These are phyloP conservation scores for Amphipyra berbera DNA, from an alignment of 2,888 invertebrate genomes.

Conservation along the genomic window DNA sequence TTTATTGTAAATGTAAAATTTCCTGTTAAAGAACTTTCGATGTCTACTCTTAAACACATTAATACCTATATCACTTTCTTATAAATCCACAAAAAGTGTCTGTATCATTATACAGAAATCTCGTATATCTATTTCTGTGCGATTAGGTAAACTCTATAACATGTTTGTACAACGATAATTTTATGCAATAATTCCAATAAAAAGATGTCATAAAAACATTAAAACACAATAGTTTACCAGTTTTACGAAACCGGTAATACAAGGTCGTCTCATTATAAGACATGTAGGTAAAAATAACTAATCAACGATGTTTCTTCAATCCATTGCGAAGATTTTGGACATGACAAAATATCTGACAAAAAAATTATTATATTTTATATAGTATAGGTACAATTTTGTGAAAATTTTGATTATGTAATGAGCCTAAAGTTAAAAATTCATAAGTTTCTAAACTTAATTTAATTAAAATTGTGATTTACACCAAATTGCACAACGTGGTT, in stretches of 20 bases:
- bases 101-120: conserved; percentile 8
- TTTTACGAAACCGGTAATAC: conserved; percentile 56
- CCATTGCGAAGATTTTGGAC: conserved; percentile 18
- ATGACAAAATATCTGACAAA: conserved; percentile 16
- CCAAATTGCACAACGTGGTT: not conserved
- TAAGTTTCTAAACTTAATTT: not conserved
- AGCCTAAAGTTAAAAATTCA: no score
- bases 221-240: conserved; percentile 57
- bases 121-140: conserved; percentile 34
- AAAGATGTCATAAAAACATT: conserved; percentile 41
- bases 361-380: not conserved
- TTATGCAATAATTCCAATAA: conserved; percentile 54
- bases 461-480: not conserved
- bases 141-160: conserved; percentile 44
- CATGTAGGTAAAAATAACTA: conserved; percentile 37
- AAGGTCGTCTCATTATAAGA: conserved; percentile 48
- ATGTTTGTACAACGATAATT: conserved; percentile 53
- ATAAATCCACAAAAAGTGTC: conserved; percentile 3
- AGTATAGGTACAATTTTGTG: no score
- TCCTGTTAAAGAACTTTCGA: conserved; percentile 14
- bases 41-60: not conserved
- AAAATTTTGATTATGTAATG: no score
- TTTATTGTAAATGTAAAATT: conserved; percentile 10
- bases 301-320: conserved; percentile 28
- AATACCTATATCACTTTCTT: conserved; percentile 2